Evolutionary conservation across 2,113 vertebrate species (phyloP).

Genomic region (Aythya baeri): DNA sequence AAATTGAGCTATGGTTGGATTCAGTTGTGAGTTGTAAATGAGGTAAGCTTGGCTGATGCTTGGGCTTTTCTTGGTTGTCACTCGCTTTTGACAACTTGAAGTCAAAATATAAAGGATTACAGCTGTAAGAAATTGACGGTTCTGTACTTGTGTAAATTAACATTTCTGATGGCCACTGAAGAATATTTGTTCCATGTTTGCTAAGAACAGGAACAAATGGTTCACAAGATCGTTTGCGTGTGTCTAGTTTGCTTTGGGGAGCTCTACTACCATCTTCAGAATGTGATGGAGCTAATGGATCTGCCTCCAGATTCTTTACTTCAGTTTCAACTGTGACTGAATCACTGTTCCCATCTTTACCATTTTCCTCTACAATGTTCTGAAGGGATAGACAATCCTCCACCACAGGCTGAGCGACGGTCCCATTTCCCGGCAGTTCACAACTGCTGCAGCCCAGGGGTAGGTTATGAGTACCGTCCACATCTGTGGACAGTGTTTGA

Average conservation of each 20-base stretch:
- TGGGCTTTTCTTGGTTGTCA: slow-evolving; percentile 62
- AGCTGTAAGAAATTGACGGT: slow-evolving; percentile 87
- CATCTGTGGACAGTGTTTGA: background rate
- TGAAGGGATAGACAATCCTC: slow-evolving; percentile 3
- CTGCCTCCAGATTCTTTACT: slow-evolving; percentile 8
- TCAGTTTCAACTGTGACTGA: background rate
- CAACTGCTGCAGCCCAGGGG: background rate
- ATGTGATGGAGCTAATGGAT: background rate
- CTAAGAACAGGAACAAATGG: slow-evolving; percentile 86
- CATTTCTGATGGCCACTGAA: slow-evolving; percentile 92
- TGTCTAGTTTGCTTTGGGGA: background rate
- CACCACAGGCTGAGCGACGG: background rate
- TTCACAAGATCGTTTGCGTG: slow-evolving; percentile 64
- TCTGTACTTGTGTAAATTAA: slow-evolving; percentile 81
- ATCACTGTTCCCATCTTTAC: background rate
- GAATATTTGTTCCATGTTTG: slow-evolving; percentile 82
- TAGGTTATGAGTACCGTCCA: background rate
- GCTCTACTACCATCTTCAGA: slow-evolving; percentile 4
- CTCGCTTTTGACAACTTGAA: slow-evolving; percentile 80
- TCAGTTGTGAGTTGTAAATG: slow-evolving; percentile 57
- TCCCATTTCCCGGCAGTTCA: background rate
- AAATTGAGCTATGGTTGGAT: background rate
- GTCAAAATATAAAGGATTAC: slow-evolving; percentile 90
- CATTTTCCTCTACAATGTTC: background rate
- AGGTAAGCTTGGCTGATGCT: slow-evolving; percentile 41